A percentile compares a stretch with the other conserved stretches of the same genome.
Evolutionary conservation across 2,797 vertebrate species (phyloP).

Genomic region (Catostomus latipinnis): DNA sequence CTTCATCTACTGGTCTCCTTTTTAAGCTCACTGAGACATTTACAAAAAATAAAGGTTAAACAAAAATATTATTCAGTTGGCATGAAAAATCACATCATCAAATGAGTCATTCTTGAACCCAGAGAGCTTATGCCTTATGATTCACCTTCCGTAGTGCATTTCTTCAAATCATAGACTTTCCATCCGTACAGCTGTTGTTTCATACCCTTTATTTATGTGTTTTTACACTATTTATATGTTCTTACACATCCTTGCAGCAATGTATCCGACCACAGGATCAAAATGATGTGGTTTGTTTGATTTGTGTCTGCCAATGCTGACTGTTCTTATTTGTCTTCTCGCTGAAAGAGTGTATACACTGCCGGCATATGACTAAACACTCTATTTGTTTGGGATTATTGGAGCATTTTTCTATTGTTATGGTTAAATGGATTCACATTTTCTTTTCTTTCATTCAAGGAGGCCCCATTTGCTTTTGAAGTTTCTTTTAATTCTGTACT

Average conservation of each 20-base stretch:
- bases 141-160: not conserved
- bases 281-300: not conserved
- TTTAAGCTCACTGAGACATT: too few relatives aligned
- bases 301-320: not conserved
- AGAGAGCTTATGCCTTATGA: not conserved
- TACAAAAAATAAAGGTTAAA: too few relatives aligned
- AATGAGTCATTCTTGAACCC: too few relatives aligned
- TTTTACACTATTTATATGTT: not conserved
- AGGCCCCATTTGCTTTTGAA: slow-evolving; percentile 35
- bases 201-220: not conserved
- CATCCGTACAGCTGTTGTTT: not conserved
- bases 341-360: not conserved
- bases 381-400: not conserved
- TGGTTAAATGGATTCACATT: not conserved
- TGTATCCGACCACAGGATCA: not conserved
- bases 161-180: not conserved
- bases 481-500: slow-evolving; percentile 47
- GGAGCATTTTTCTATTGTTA: not conserved
- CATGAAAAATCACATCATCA: too few relatives aligned
- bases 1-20: too few relatives aligned
- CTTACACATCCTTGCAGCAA: not conserved
- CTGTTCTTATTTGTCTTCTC: not conserved
- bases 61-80: too few relatives aligned
- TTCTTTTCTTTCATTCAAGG: not conserved
- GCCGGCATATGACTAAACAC: not conserved